Percentiles rank a stretch among this genome's conserved stretches.
These are phyloP conservation scores for Hylaeus volcanicus DNA, from an alignment of 1,140 invertebrate species.

Conservation along the genomic window DNA sequence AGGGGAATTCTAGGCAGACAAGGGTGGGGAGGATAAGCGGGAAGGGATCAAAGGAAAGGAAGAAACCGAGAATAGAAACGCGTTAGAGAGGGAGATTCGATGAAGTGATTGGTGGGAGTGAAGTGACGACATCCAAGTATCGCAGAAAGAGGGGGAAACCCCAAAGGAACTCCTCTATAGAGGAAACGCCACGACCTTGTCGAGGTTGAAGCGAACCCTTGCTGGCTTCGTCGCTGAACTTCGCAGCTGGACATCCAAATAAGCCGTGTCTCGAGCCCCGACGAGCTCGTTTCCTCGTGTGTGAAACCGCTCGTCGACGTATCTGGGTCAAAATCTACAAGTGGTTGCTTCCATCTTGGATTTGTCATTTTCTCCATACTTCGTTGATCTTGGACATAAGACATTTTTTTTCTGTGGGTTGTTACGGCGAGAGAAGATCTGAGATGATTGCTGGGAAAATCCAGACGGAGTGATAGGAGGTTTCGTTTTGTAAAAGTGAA, in stretches of 20 bases:
- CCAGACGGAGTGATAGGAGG: too few relatives aligned
- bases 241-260: constrained; percentile 32
- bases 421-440: too few relatives aligned
- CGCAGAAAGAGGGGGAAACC: constrained; percentile 54
- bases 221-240: constrained; percentile 54
- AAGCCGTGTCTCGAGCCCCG: neutral
- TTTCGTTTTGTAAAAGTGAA: too few relatives aligned
- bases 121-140: constrained; percentile 23
- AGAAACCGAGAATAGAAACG: neutral
- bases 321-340: constrained; percentile 41
- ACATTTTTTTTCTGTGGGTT: too few relatives aligned
- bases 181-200: constrained; percentile 66
- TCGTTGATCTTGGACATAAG: too few relatives aligned
- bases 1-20: neutral
- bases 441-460: too few relatives aligned
- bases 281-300: neutral
- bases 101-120: constrained; percentile 27
- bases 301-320: neutral
- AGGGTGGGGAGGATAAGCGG: neutral
- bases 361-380: too few relatives aligned
- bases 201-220: constrained; percentile 58
- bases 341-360: constrained; percentile 14
- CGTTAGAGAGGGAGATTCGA: constrained; percentile 3
- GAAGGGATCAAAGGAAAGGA: neutral
- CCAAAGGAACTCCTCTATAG: constrained; percentile 43